Percentiles rank a stretch among this genome's conserved stretches.
Conservation (phyloP, 2,797 vertebrate genomes). For the Brotula barbata region DNA sequence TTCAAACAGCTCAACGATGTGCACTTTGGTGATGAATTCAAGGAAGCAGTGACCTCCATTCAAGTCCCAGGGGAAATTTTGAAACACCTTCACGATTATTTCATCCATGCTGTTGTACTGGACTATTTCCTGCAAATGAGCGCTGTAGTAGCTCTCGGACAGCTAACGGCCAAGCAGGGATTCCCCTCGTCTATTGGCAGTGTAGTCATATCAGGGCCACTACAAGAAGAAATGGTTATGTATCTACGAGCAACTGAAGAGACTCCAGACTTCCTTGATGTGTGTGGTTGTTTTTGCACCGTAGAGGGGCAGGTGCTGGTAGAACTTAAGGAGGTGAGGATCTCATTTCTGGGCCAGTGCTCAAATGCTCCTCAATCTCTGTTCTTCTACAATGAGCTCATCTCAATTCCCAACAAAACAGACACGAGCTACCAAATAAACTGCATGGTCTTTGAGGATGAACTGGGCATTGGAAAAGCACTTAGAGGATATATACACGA, state of each 20-base stretch:
- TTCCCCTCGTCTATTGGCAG: conserved; percentile 84
- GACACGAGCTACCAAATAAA: conserved; percentile 59
- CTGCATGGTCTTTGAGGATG: conserved; percentile 84
- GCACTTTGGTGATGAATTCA: conserved; percentile 79
- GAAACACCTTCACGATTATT: conserved; percentile 78
- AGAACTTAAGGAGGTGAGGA: conserved; percentile 79
- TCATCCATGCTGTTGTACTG: conserved; percentile 85
- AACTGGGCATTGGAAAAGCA: conserved; percentile 76
- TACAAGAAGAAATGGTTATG: conserved; percentile 84
- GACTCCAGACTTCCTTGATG: conserved; percentile 77
- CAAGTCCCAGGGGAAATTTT: conserved; percentile 73
- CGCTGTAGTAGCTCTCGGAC: conserved; percentile 66
- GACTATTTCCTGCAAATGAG: conserved; percentile 89
- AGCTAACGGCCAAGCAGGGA: conserved; percentile 59
- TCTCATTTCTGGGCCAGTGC: conserved; percentile 74
- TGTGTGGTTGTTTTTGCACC: conserved; percentile 86
- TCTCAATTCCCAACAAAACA: conserved; percentile 41
- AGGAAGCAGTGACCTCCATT: conserved; percentile 81
- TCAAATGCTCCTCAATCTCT: conserved; percentile 65
- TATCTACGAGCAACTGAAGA: conserved; percentile 79
- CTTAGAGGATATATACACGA: conserved; percentile 76
- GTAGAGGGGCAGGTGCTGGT: conserved; percentile 78
- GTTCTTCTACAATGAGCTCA: conserved; percentile 82
- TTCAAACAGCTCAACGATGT: conserved; percentile 82
- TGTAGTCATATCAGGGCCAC: conserved; percentile 75